These are phyloP conservation scores for Brachionus sp. DNA, from an alignment of 1,140 invertebrate species.

Conservation along the genomic window DNA sequence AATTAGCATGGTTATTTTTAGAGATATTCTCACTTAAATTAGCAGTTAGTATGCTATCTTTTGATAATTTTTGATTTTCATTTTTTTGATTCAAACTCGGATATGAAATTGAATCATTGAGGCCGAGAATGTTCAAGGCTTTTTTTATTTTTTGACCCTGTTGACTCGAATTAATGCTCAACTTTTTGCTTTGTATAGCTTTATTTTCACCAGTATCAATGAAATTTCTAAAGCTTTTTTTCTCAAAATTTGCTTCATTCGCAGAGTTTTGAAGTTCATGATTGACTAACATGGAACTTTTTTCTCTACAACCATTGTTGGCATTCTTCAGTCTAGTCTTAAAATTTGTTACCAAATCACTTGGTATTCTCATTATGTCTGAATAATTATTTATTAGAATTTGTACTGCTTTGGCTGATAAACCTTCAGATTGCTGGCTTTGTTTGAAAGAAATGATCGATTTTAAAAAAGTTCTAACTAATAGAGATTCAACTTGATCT, in stretches of 20 bases:
- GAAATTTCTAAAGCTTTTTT: not conserved
- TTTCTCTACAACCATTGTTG: not conserved
- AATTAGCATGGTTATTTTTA: not conserved
- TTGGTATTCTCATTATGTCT: conserved; percentile 38
- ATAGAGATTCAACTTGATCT: not conserved
- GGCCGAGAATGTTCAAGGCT: conserved; percentile 10
- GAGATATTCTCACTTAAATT: not conserved
- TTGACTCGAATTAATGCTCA: not conserved
- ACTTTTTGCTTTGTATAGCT: not conserved
- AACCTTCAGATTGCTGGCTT: not conserved
- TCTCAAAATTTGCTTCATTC: not conserved
- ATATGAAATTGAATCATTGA: conserved; percentile 34
- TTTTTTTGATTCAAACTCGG: not conserved
- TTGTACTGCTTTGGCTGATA: not conserved
- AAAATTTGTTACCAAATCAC: conserved; percentile 15
- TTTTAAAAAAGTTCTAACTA: not conserved
- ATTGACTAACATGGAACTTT: not conserved
- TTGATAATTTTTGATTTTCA: not conserved
- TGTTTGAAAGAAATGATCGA: not conserved
- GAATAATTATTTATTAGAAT: conserved; percentile 42
- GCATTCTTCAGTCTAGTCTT: not conserved
- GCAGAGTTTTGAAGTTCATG: not conserved
- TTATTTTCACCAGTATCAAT: not conserved
- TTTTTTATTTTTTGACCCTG: conserved; percentile 34
- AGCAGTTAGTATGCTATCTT: not conserved